A percentile compares a stretch with the other conserved stretches of the same genome.
Evolutionary conservation across 2,113 vertebrate genomes (phyloP).

Genomic region (Alligator sinensis): DNA sequence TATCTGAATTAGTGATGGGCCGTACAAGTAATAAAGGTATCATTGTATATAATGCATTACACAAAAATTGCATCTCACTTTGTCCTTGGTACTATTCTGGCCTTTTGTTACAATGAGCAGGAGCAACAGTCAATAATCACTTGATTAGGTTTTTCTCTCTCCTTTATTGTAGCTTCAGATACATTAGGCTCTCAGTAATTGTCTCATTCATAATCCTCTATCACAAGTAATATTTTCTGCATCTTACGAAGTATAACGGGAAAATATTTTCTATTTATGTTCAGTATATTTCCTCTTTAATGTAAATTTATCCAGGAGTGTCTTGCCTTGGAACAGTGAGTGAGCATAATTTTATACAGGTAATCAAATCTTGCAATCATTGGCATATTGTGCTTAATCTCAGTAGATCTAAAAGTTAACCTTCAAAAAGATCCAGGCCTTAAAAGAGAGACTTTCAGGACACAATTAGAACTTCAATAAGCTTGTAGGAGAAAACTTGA

Average conservation of each 20-base stretch:
- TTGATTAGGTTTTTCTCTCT: slow-evolving; percentile 65
- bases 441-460: slow-evolving; percentile 79
- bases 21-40: not conserved
- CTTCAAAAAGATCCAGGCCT: slow-evolving; percentile 81
- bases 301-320: slow-evolving; percentile 78
- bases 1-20: slow-evolving; percentile 6
- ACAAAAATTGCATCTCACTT: not conserved
- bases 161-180: slow-evolving; percentile 68
- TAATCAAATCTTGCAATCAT: slow-evolving; percentile 86
- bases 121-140: slow-evolving; percentile 68
- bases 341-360: slow-evolving; percentile 80
- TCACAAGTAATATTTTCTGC: slow-evolving; percentile 69
- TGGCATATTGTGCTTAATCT: slow-evolving; percentile 87
- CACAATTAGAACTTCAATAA: slow-evolving; percentile 84
- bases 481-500: slow-evolving; percentile 81
- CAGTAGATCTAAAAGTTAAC: slow-evolving; percentile 76
- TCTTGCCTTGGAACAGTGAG: slow-evolving; percentile 72
- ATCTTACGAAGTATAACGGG: slow-evolving; percentile 77
- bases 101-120: slow-evolving; percentile 54
- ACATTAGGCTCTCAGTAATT: slow-evolving; percentile 69
- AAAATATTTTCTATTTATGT: slow-evolving; percentile 74
- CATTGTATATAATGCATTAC: not conserved
- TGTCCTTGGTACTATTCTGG: slow-evolving; percentile 46
- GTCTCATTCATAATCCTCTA: slow-evolving; percentile 77
- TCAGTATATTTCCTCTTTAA: slow-evolving; percentile 74